Conservation (phyloP, 2,888 invertebrate species). For the Sminthurinus aureus region DNA sequence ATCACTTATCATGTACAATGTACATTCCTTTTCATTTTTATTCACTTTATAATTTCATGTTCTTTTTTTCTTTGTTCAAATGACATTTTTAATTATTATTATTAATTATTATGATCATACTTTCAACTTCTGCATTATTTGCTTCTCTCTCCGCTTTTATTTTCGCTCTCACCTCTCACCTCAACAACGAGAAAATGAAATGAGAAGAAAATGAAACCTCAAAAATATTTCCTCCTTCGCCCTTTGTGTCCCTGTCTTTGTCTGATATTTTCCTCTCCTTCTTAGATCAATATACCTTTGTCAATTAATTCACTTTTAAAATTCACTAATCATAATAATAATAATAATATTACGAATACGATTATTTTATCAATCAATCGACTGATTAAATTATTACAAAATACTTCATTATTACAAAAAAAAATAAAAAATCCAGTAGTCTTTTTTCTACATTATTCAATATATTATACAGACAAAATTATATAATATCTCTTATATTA, state of each 20-base stretch:
- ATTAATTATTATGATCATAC: too few relatives aligned
- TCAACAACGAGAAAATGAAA: background rate
- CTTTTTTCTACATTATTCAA: slow-evolving; percentile 4
- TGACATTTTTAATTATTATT: too few relatives aligned
- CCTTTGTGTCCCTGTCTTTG: slow-evolving; percentile 61
- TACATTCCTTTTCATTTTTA: background rate
- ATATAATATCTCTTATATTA: background rate
- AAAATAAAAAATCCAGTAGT: background rate
- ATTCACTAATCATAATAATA: background rate
- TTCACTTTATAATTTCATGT: background rate
- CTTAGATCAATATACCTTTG: too few relatives aligned
- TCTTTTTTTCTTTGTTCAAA: too few relatives aligned
- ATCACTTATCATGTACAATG: background rate
- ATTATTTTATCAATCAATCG: slow-evolving; percentile 8
- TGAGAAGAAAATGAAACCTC: too few relatives aligned
- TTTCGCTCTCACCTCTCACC: slow-evolving; percentile 41
- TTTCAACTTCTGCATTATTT: background rate
- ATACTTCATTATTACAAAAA: too few relatives aligned
- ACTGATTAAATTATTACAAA: background rate
- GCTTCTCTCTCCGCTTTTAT: slow-evolving; percentile 43
- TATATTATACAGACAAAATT: background rate
- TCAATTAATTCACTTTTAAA: too few relatives aligned
- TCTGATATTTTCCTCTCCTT: slow-evolving; percentile 56
- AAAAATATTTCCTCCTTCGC: slow-evolving; percentile 41
- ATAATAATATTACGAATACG: background rate